Evolutionary conservation across 2,113 vertebrate species (phyloP), one percentile per base, ranked within the genome.

Genomic region (Trochalopteron elliotii): DNA sequence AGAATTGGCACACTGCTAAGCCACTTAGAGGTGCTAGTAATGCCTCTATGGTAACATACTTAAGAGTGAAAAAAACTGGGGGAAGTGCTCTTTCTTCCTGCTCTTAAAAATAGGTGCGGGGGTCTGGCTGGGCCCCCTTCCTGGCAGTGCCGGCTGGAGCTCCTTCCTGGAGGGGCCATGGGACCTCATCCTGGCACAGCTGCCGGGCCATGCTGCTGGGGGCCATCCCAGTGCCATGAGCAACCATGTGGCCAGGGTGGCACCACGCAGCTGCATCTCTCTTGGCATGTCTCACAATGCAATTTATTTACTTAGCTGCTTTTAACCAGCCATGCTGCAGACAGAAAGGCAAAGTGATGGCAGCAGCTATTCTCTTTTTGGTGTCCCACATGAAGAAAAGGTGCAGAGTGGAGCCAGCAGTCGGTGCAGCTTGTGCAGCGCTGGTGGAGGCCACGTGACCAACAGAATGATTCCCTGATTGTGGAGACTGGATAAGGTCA

Each of bases 221-320:
- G 52, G 18, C 19, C 53, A 45, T 74, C 13, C 19, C 2, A 1
- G 19, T 1, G 1, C 33, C 2, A 4, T 6, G 7, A 37, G 18
- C 25, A 57, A 3, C 40, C 33, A 6, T 57, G 24, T 5, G 6
- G 24, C 40, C 5, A 1, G 40, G 24, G 18, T 11, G 11, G 18
- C 11, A 5, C 24, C 10, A 3, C 1, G 0, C 3, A 6, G 25
- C 40, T 5, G 3, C 19, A 12, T 33, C 11, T 75, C 40, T 45
- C 25, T 45, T 1, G 1, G 19, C 10, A 9, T 39, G 53, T 44
- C 24, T 22, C 20, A 15, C 19, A 28, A 13, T 12, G 24, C 40
- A 30, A 33, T 74, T 45, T 21, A 45, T 28, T 74, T 74, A 45
- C 24, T 74, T 22, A 22, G 40, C 11, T 10, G 24, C 33, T 45